Conservation (phyloP, 2,888 invertebrate species). For the Tetragnatha montana region DNA sequence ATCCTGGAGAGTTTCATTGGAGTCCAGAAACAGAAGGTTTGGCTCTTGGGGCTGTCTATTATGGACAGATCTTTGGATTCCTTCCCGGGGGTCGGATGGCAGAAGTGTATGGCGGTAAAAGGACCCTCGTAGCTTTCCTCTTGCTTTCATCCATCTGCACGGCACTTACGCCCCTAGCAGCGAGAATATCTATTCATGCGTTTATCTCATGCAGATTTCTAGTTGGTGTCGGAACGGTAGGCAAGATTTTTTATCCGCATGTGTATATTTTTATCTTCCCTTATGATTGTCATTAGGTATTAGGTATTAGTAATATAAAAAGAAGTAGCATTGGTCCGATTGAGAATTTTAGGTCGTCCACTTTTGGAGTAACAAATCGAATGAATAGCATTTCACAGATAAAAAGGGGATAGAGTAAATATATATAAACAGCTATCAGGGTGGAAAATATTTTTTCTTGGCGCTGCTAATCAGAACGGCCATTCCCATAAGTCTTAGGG, state of each 20-base stretch:
- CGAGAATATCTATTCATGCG: slow-evolving; percentile 24
- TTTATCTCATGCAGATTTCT: slow-evolving; percentile 50
- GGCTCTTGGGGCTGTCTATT: slow-evolving; percentile 48
- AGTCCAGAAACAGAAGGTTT: slow-evolving; percentile 51
- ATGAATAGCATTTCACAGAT: too few species aligned
- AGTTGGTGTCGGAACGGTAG: slow-evolving; percentile 57
- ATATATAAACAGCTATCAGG: too few species aligned
- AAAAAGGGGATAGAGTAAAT: too few species aligned
- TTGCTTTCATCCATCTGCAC: slow-evolving; percentile 34
- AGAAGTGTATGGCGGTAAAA: slow-evolving; percentile 53
- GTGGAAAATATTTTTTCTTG: too few species aligned
- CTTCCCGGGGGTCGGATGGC: slow-evolving; percentile 52
- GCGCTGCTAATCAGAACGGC: too few species aligned
- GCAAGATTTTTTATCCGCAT: not conserved
- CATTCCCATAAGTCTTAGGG: too few species aligned
- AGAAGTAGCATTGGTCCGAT: not conserved
- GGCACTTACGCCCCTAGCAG: slow-evolving; percentile 26
- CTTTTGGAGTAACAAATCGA: too few species aligned
- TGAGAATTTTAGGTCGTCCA: not conserved
- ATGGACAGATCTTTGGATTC: slow-evolving; percentile 44
- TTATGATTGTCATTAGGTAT: not conserved
- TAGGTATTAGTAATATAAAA: not conserved
- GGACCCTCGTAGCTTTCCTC: slow-evolving; percentile 35
- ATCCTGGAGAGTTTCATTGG: slow-evolving; percentile 54
- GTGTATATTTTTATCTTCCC: not conserved